Evolutionary conservation across 2,113 vertebrate genomes (phyloP), one percentile per base, ranked within the genome.

Genomic region (Platysternon megacephalum): DNA sequence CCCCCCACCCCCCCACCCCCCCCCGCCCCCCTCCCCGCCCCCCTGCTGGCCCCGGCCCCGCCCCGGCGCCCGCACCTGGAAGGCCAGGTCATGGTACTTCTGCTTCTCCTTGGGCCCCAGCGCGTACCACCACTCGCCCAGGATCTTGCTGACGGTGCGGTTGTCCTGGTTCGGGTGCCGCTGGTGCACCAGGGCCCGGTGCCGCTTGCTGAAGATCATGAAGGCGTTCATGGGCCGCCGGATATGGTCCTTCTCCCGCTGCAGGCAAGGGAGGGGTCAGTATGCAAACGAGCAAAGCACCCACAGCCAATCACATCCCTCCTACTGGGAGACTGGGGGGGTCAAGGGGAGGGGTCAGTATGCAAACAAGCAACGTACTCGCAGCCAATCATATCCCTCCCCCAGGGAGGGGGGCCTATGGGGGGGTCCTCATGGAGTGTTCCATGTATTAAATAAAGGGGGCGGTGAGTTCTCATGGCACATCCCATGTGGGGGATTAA

Each of bases 91-190:
- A 2, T 99, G 99, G 95, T 99, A 99, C 91, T 99, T 99, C 97
- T 99, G 99, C 95, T 99, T 99, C 98, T 99, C 99, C 90, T 99
- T 99, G 39, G 98, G 98, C 32, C 99, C 99, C 93, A 99, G 98
- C 2, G 99, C 99, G 0, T 99, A 99, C 99, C 99, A 99, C 99
- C 99, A 99, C 95, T 99, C 99, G 48, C 99, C 99, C 94, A 99
- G 98, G 96, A 99, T 99, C 98, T 99, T 99, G 98, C 99, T 99
- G 94, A 99, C 99, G 0, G 99, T 99, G 86, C 99, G 98, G 97
- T 99, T 99, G 98, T 99, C 99, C 98, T 99, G 99, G 97, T 99
- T 99, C 13, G 99, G 99, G 94, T 99, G 99, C 26, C 99, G 98
- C 95, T 99, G 99, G 94, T 99, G 99, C 90, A 99, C 99, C 93